Percentiles rank a stretch among this genome's conserved stretches.
Evolutionary conservation across 2,113 vertebrate species (phyloP).

Genomic region (Seriola aureovittata): DNA sequence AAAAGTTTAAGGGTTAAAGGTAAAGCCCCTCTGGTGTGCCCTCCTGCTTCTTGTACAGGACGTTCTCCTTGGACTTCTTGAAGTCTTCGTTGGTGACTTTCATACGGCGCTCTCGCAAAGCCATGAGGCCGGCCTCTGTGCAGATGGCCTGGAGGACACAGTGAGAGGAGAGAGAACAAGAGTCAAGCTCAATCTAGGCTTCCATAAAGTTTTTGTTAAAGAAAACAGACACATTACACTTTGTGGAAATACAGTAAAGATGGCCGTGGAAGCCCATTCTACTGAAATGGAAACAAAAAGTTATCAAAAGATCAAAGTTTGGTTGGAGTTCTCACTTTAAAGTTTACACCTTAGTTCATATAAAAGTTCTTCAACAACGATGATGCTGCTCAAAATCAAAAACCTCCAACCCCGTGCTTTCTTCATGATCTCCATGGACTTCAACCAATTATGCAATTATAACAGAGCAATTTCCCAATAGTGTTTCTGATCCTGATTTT

Average conservation of each 20-base stretch:
- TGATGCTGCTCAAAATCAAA: no score
- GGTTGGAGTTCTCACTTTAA: neutral
- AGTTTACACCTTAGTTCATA: no score
- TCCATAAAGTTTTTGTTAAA: neutral
- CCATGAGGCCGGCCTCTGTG: constrained; percentile 98
- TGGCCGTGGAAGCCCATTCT: neutral
- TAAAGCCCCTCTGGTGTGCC: constrained; percentile 95
- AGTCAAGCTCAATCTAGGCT: neutral
- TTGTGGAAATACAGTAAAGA: no score
- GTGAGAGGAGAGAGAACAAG: neutral
- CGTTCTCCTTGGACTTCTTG: constrained; percentile 99
- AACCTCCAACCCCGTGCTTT: no score
- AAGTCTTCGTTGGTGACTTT: constrained; percentile 99
- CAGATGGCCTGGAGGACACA: constrained; percentile 91
- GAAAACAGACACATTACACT: no score
- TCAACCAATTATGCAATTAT: no score
- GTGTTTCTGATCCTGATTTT: no score
- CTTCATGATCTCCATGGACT: no score
- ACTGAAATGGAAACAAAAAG: neutral
- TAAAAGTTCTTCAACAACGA: neutral
- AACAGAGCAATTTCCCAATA: no score
- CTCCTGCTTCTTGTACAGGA: constrained; percentile 99
- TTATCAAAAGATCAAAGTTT: no score
- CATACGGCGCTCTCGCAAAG: constrained; percentile 95
- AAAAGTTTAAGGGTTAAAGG: constrained; percentile 72